Conservation (phyloP, 2,113 vertebrate genomes). For the Sinocyclocheilus anophthalmus region DNA sequence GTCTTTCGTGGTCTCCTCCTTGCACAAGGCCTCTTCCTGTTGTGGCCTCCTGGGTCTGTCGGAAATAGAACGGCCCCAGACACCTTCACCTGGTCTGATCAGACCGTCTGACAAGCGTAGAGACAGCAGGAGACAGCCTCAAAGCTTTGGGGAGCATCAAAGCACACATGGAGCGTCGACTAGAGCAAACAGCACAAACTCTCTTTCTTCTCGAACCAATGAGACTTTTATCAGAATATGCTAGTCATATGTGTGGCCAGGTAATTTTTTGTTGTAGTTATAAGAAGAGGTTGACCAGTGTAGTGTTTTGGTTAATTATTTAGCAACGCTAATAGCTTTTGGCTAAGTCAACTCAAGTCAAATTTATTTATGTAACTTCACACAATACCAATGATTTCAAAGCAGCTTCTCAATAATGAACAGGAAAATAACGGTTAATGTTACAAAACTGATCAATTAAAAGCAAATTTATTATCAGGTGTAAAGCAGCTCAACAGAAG, state of each 20-base stretch:
- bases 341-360: too few relatives aligned
- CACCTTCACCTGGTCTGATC: constrained; percentile 28
- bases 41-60: background rate
- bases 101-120: constrained; percentile 14
- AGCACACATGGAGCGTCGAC: background rate
- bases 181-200: background rate
- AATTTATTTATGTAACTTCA: too few relatives aligned
- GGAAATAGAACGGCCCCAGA: constrained; percentile 21
- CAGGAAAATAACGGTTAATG: too few relatives aligned
- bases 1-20: constrained; percentile 3
- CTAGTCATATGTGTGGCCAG: background rate
- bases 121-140: constrained; percentile 10
- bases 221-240: background rate
- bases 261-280: background rate
- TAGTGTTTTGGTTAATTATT: background rate
- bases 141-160: background rate
- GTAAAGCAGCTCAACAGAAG: too few relatives aligned
- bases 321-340: too few relatives aligned
- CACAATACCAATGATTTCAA: too few relatives aligned
- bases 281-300: background rate
- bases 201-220: background rate
- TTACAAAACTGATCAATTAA: too few relatives aligned
- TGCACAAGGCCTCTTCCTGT: background rate
- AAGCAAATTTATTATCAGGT: too few relatives aligned
- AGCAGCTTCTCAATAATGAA: too few relatives aligned